A percentile compares a stretch with the other conserved stretches of the same genome.
Evolutionary conservation across 2,888 invertebrate genomes (phyloP).

Genomic region (Rapana venosa): DNA sequence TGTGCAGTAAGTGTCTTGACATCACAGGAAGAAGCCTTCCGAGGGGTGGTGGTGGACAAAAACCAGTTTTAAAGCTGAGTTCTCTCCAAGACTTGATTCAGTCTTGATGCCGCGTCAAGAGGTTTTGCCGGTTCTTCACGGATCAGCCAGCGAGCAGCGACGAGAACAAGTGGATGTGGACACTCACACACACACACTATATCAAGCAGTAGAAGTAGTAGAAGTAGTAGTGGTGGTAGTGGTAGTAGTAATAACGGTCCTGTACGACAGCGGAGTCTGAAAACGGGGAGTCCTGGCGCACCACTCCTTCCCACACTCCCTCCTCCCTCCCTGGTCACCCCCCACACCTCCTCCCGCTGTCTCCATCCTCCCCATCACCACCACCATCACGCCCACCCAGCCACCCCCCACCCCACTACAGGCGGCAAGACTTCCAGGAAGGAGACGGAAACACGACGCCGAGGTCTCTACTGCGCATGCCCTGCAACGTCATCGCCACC

Average conservation of each 20-base stretch:
- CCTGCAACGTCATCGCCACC: too few relatives aligned
- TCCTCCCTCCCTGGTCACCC: background rate
- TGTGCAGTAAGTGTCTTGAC: background rate
- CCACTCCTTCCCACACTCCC: background rate
- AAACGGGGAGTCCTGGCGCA: background rate
- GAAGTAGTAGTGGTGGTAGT: too few relatives aligned
- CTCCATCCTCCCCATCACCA: background rate
- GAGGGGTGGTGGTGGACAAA: too few relatives aligned
- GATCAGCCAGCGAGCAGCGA: background rate
- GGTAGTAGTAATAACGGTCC: too few relatives aligned
- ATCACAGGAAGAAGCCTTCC: background rate
- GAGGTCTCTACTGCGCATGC: too few relatives aligned
- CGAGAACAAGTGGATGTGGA: background rate
- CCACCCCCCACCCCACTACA: too few relatives aligned
- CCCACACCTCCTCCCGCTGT: background rate
- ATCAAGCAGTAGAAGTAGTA: too few relatives aligned
- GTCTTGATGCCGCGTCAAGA: too few relatives aligned
- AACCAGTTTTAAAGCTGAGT: constrained; percentile 1
- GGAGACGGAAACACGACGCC: too few relatives aligned
- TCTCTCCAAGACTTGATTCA: too few relatives aligned
- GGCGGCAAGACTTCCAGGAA: too few relatives aligned
- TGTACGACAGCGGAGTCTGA: background rate
- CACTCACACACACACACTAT: background rate
- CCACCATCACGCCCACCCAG: background rate
- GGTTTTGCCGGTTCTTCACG: too few relatives aligned